Percentiles rank a stretch among this genome's conserved stretches.
These are phyloP conservation scores for Panagrolaimus sp. DNA, from an alignment of 1,140 invertebrate species.

Conservation along the genomic window DNA sequence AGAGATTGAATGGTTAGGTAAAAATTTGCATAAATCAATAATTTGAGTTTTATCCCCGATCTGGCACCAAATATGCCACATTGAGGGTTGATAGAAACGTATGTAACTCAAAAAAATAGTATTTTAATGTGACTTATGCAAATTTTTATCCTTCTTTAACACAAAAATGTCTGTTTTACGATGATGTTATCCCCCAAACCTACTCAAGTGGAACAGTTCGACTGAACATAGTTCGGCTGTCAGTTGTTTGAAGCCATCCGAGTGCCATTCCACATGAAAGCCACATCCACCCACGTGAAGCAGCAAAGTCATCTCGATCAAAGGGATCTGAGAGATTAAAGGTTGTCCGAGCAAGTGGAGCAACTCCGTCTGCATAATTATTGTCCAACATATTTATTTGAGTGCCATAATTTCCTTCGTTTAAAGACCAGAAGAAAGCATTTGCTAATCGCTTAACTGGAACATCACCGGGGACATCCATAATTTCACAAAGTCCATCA, in stretches of 20 bases:
- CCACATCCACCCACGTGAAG: slow-evolving; percentile 35
- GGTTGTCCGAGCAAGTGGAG: too few relatives aligned
- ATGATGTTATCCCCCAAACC: background rate
- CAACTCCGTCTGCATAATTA: too few relatives aligned
- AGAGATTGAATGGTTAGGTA: too few relatives aligned
- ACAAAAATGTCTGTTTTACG: too few relatives aligned
- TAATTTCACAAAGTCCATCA: too few relatives aligned
- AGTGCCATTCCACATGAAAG: slow-evolving; percentile 28
- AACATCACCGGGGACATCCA: slow-evolving; percentile 32
- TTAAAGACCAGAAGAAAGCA: background rate
- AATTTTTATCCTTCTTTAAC: too few relatives aligned
- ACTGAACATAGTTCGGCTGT: slow-evolving; percentile 25
- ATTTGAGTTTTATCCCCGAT: too few relatives aligned
- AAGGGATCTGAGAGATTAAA: background rate
- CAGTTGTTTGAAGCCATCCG: slow-evolving; percentile 31
- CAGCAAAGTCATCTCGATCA: background rate
- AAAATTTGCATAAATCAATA: too few relatives aligned
- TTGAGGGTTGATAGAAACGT: too few relatives aligned
- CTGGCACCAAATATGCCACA: too few relatives aligned
- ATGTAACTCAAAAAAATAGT: too few relatives aligned
- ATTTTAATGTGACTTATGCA: too few relatives aligned
- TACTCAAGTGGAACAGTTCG: background rate
- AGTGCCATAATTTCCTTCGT: background rate
- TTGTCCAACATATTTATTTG: background rate
- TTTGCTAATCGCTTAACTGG: background rate